phyloP scores from a whole-genome alignment of 1,140 invertebrate genomes.

The Heterodera schachtii region DNA sequence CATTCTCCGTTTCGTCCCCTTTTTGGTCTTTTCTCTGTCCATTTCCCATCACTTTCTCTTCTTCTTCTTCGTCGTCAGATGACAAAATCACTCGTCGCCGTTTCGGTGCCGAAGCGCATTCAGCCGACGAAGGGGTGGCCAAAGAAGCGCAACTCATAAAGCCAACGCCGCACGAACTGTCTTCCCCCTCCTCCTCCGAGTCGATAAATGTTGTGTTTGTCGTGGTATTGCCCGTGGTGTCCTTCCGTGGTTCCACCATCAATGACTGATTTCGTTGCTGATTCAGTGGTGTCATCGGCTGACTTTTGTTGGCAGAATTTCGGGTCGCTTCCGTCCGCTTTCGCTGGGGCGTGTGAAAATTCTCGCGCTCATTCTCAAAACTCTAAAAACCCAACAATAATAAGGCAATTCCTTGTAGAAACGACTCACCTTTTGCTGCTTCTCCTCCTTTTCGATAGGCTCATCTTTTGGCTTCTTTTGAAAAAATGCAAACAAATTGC shows the following conservation, averaged over 20 bases:
- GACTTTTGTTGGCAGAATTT: neutral
- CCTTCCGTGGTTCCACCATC: neutral
- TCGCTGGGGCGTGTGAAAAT: neutral
- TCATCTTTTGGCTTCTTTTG: constrained; percentile 22
- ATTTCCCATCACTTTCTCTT: neutral
- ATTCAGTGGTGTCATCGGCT: neutral
- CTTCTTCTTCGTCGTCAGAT: constrained; percentile 55
- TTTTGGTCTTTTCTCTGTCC: neutral
- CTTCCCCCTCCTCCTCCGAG: constrained; percentile 18
- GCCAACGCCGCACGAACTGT: neutral
- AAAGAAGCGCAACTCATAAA: constrained; percentile 25
- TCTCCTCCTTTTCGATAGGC: neutral
- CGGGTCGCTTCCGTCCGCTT: neutral
- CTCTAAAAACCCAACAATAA: neutral
- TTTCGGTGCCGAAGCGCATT: constrained; percentile 35
- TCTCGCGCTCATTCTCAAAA: neutral
- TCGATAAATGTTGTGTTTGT: neutral
- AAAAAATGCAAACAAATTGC: constrained; percentile 40
- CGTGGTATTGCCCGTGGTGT: neutral
- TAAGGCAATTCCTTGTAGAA: neutral
- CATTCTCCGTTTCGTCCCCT: neutral
- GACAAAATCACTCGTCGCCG: constrained; percentile 44
- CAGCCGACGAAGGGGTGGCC: constrained; percentile 8
- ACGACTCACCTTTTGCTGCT: neutral
- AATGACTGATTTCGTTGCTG: neutral